These are phyloP conservation scores for Syngnathus floridae DNA, from an alignment of 2,113 vertebrate genomes.

Conservation along the genomic window DNA sequence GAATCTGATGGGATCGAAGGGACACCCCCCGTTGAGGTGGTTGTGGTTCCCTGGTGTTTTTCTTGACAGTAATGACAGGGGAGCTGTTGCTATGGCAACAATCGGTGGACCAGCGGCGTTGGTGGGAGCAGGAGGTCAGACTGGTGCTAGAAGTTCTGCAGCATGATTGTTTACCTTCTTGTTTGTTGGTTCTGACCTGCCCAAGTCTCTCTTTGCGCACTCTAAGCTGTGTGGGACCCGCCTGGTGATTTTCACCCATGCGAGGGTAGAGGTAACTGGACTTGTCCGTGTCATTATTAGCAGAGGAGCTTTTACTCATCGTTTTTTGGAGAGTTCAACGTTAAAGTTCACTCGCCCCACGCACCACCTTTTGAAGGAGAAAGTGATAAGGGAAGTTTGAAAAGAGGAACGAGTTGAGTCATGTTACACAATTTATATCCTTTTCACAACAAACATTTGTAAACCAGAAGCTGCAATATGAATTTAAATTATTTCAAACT, in stretches of 20 bases:
- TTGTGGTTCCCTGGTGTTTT: constrained; percentile 80
- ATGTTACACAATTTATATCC: constrained; percentile 6
- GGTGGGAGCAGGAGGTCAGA: constrained; percentile 35
- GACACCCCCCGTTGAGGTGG: constrained; percentile 79
- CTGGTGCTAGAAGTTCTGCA: constrained; percentile 67
- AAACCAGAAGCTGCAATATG: neutral
- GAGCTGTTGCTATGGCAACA: constrained; percentile 60
- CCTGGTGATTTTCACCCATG: neutral
- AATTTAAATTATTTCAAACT: too few relatives aligned
- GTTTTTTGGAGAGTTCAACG: neutral
- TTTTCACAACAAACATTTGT: constrained; percentile 8
- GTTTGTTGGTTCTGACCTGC: neutral
- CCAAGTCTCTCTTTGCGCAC: neutral
- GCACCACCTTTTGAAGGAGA: neutral
- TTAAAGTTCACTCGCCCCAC: neutral
- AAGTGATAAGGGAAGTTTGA: neutral
- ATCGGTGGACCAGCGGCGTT: constrained; percentile 72
- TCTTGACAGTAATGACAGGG: constrained; percentile 79
- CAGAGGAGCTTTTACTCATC: constrained; percentile 12
- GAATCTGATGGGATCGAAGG: constrained; percentile 60
- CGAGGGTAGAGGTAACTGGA: neutral
- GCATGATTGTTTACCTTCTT: constrained; percentile 49
- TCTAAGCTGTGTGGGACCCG: neutral
- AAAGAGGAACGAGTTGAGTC: constrained; percentile 40
- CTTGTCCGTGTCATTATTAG: neutral